Evolutionary conservation across 2,113 vertebrate species (phyloP), one percentile per base, ranked within the genome.

Genomic region (Jaculus jaculus): DNA sequence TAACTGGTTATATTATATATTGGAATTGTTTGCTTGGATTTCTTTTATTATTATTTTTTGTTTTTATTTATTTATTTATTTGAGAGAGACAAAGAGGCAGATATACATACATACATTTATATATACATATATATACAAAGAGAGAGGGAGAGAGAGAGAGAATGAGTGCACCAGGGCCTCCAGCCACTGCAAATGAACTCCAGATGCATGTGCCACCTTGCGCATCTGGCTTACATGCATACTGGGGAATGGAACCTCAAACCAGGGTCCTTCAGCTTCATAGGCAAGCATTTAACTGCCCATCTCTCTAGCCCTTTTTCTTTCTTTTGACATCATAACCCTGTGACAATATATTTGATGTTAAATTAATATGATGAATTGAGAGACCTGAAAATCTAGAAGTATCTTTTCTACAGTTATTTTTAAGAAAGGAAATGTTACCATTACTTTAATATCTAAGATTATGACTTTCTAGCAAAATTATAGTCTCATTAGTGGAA

Each of bases 11-110:
- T 54, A 16, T 10, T 54, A 54, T 54, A 12, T 69, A 54, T 66
- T 86, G 79, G 7, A 94, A 79, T 60, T 80, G 78, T 91, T 86
- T 82, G 37, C 69, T 84, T 68, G 32, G 24, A 87, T 68, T 47
- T 86, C 13, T 83, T 12, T 54, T 12, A n/a, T n/a, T n/a, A n/a
- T n/a, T n/a, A n/a, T 47, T 47, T 47, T 47, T 47, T 47, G 8
- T 47, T 5, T 47, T 47, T 47, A 47, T 47, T 47, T 47, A 47
- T 47, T 47, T 47, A 47, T 47, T 47, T 47, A 47, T 47, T 47
- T 47, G 42, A 47, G 42, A 47, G 42, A 47, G 42, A 47, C 42
- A 47, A 47, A 47, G 42, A 47, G 42, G 42, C 42, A n/a, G n/a
- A n/a, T n/a, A n/a, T n/a, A n/a, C n/a, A n/a, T n/a, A n/a, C n/a